These are phyloP conservation scores for Arizona elegans DNA, from an alignment of 2,113 vertebrate species.

Conservation along the genomic window DNA sequence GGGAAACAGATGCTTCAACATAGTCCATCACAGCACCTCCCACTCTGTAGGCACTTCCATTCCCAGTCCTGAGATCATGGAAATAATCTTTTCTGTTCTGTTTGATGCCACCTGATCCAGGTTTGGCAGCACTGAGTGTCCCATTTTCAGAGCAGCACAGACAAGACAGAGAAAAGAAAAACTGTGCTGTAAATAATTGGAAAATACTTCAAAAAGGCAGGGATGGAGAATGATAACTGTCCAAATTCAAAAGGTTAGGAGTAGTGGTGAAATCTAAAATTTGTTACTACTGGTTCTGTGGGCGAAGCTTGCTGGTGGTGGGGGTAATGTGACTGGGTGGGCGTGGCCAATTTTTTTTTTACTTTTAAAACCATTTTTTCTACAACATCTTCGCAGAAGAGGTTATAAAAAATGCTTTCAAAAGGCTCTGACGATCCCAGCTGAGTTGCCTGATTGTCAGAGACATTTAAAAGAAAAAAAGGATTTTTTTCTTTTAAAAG, in stretches of 20 bases:
- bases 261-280: no score
- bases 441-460: no score
- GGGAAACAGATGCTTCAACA: not conserved
- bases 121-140: not conserved
- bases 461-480: no score
- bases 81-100: not conserved
- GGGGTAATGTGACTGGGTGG: no score
- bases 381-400: no score
- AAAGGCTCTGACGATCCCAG: no score
- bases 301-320: no score
- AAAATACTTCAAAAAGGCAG: not conserved
- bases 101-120: not conserved
- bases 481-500: no score
- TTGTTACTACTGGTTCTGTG: no score
- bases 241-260: not conserved
- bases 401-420: no score
- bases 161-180: not conserved
- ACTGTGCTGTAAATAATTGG: not conserved
- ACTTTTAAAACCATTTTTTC: no score
- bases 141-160: not conserved
- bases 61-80: not conserved
- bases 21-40: not conserved
- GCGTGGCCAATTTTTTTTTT: no score
- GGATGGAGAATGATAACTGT: not conserved
- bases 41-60: not conserved